Percentiles rank a stretch among this genome's conserved stretches.
phyloP scores from a whole-genome alignment of 2,113 vertebrate species.

The Tursiops truncatus region DNA sequence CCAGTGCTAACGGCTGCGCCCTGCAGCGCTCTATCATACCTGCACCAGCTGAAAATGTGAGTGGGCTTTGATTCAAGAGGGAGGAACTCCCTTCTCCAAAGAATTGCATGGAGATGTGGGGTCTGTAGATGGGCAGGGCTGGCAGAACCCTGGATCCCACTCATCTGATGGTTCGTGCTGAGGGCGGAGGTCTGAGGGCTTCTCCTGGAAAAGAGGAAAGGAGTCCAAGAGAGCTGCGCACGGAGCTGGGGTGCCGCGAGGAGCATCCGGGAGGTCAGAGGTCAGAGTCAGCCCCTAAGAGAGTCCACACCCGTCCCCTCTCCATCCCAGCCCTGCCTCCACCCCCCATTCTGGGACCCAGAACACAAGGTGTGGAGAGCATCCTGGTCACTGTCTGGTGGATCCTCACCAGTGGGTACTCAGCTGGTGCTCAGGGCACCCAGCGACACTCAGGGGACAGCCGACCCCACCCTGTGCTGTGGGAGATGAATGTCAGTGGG shows the following conservation, averaged over 20 bases:
- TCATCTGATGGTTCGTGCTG: not conserved
- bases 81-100: not conserved
- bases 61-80: not conserved
- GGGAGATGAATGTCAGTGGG: not conserved
- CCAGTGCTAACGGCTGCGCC: too few relatives aligned
- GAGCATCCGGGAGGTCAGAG: not conserved
- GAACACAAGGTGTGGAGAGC: too few relatives aligned
- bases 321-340: not conserved
- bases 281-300: not conserved
- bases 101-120: not conserved
- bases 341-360: too few relatives aligned
- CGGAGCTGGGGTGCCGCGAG: not conserved
- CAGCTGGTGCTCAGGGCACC: not conserved
- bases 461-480: fast-evolving
- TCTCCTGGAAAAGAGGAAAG: not conserved
- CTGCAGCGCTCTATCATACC: not conserved
- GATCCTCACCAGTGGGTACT: not conserved
- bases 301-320: not conserved
- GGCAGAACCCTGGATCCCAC: not conserved
- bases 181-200: not conserved
- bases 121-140: not conserved
- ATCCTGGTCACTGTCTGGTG: not conserved
- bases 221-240: too few relatives aligned
- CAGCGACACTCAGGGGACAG: not conserved
- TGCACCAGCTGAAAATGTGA: not conserved